Conservation (phyloP, 2,113 vertebrate species). For the Rattus rattus region DNA sequence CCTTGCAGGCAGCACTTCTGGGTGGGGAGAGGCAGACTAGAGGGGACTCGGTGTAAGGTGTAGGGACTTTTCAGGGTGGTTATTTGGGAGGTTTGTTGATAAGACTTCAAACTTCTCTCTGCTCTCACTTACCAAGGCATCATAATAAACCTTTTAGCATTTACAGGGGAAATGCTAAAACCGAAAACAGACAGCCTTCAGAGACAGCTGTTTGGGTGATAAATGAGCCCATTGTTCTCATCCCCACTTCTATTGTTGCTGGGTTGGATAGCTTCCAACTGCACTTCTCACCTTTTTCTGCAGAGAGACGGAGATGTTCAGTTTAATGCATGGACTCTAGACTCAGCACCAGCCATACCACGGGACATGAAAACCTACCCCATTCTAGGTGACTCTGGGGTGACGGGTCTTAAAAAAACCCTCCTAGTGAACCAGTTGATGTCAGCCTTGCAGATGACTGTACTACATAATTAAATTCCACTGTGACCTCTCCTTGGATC, state of each 20-base stretch:
- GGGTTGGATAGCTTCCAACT: background rate
- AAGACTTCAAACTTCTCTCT: slow-evolving; percentile 14
- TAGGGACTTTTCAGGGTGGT: background rate
- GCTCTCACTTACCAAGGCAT: slow-evolving; percentile 40
- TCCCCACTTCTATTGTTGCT: slow-evolving; percentile 9
- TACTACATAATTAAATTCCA: background rate
- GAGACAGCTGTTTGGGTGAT: slow-evolving; percentile 23
- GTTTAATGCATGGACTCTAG: background rate
- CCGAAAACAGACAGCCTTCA: background rate
- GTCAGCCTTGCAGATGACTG: background rate
- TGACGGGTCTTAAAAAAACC: background rate
- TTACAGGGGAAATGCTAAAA: background rate
- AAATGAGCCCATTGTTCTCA: slow-evolving; percentile 45
- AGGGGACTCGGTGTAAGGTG: background rate
- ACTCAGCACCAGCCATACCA: background rate
- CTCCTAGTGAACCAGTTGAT: background rate
- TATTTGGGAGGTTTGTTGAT: slow-evolving; percentile 27
- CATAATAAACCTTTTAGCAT: slow-evolving; percentile 34
- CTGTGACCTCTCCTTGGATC: background rate
- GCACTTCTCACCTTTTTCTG: slow-evolving; percentile 10
- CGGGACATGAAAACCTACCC: background rate
- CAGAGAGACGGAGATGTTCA: slow-evolving; percentile 24
- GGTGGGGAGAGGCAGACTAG: background rate
- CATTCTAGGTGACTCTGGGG: background rate
- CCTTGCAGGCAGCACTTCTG: background rate